phyloP scores from a whole-genome alignment of 1,140 invertebrate species.

The Hesperophylax magnus region DNA sequence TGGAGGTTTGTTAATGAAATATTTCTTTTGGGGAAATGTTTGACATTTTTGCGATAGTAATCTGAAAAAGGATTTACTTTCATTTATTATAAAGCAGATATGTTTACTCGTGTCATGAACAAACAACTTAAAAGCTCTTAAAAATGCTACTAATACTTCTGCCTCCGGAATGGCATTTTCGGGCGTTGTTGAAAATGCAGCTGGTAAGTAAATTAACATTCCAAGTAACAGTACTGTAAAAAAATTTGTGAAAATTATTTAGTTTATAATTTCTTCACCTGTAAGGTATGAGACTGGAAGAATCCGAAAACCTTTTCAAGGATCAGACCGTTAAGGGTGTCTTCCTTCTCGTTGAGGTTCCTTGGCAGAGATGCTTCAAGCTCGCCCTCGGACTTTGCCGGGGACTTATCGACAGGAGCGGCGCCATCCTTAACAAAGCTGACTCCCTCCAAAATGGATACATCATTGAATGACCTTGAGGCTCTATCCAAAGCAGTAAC shows the following conservation, averaged over 20 bases:
- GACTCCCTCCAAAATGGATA: slow-evolving; percentile 80
- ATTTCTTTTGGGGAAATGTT: too few relatives aligned
- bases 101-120: too few relatives aligned
- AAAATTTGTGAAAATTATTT: neutral
- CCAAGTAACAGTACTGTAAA: too few relatives aligned
- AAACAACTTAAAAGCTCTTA: too few relatives aligned
- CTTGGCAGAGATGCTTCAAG: slow-evolving; percentile 80
- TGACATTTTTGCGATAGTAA: too few relatives aligned
- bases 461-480: slow-evolving; percentile 73
- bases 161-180: too few relatives aligned
- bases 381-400: slow-evolving; percentile 66
- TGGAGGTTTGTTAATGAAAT: too few relatives aligned
- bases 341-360: slow-evolving; percentile 78
- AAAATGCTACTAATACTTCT: too few relatives aligned
- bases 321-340: slow-evolving; percentile 81
- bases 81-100: too few relatives aligned
- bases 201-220: too few relatives aligned
- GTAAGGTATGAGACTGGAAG: slow-evolving; percentile 82
- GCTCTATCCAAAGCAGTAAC: slow-evolving; percentile 80
- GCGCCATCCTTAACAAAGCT: slow-evolving; percentile 77
- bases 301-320: slow-evolving; percentile 80
- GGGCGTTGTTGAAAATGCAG: too few relatives aligned
- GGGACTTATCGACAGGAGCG: slow-evolving; percentile 61
- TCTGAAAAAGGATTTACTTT: too few relatives aligned
- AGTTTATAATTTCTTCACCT: slow-evolving; percentile 70